Evolutionary conservation across 2,113 vertebrate species (phyloP), one percentile per base, ranked within the genome.

Genomic region (Trochalopteron elliotii): DNA sequence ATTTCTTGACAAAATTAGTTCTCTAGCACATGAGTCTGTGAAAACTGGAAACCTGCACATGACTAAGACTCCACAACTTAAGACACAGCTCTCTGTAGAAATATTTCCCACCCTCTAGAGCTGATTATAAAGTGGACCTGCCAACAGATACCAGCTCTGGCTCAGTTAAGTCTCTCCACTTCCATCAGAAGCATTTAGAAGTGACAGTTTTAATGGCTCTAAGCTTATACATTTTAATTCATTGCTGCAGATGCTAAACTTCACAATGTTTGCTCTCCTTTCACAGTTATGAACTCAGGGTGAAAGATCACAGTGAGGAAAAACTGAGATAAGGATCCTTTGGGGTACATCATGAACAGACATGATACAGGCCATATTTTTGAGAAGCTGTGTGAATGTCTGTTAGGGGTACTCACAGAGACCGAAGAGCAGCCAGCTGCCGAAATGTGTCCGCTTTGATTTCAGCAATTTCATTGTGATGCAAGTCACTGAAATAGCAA

Each of bases 381-480:
- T 82, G 84, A 83, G 90, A 86, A 57, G 20, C 44, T 40, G 42
- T 45, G 72, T 72, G 84, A 94, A 75, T 22, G 44, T 27, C 15
- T 89, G 37, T 47, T 40, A 57, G 21, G 71, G 12, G 42, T 98
- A 98, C 99, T 99, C 95, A 99, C 99, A 99, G 97, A 19, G 99
- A 98, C 53, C 98, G 98, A 65, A 99, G 98, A 56, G 97, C 97
- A 84, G 97, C 93, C 98, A 99, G 97, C 60, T 99, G 98, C 71
- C 97, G 97, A 95, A 99, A 99, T 1, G 99, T 98, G 95, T 98
- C 98, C 13, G 87, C 98, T 96, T 97, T 97, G 89, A 99, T 97
- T 97, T 99, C 98, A 94, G 97, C 78, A 16, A 99, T 98, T 96
- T 98, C 97, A 55, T 99, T 99, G 94, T 99, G 99, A 78, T 98